Base-by-base conservation (phyloP, 2,888 invertebrate genomes). In the Mylabris sibirica region DNA sequence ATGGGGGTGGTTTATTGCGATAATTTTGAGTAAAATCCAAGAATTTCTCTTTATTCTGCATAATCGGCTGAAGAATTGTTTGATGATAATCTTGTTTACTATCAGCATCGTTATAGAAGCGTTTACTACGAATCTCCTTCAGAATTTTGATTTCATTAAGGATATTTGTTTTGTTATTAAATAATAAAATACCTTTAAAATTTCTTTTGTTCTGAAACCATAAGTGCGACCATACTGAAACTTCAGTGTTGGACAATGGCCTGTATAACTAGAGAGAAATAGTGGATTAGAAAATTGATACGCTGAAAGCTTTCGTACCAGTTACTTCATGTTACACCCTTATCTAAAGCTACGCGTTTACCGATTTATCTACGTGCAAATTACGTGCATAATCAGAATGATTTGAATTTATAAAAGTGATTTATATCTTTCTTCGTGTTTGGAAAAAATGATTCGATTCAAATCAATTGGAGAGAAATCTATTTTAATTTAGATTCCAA, bases 181-280 rank as follows among this genome's bases (percentile, higher is more conserved):
- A 17, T 20, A 66, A 5, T 17, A 22, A 22, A 77, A 78, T 81
- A 87, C 91, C 83, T 87, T 86, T 74, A 91, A 85, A 72, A 91
- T 91, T 79, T 91, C 91, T 75, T 90, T 87, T 3, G 91, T 92
- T 80, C 88, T 90, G 74, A 90, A 89, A 20, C 91, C 91, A 82
- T 91, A 92, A 80, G 91, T 88, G 83, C 91, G 90, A 61, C 92
- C 92, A 79, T 89, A 90, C 63, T 90, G 89, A 79, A 91, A 92
- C 79, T 91, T 90, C 64, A 92, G 86, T 75, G 91, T 89, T 61
- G 91, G 92, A 82, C 91, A 92, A 78, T 92, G 91, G 12, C 92
- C 92, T 1, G 92, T 92, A 82, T 92, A 92, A 72, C 92, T 92
- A 86, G 65, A 68, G 80, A 69, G 69, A 66, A 67, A 14, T 41